Evolutionary conservation across 2,888 invertebrate species (phyloP), one percentile per base, ranked within the genome.

Genomic region (Nephrotoma guestfalica): DNA sequence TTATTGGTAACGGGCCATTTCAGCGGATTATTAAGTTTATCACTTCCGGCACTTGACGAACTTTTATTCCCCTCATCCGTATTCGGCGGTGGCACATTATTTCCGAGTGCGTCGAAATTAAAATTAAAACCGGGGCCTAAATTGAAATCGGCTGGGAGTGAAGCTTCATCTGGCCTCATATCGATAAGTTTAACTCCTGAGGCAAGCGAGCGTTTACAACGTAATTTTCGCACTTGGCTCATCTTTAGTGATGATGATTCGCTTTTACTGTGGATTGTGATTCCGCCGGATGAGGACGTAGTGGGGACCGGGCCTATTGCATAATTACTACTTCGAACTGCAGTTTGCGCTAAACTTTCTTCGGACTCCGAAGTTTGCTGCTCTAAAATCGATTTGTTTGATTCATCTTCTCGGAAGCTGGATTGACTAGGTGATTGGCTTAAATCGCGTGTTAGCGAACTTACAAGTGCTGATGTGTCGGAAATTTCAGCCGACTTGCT

Each of bases 401-500:
- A 88, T 13, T 87, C 87, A n/a, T 89, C 89, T 45, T 89, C 89
- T 83, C 88, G 89, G 11, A 88, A 86, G 86, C 89, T 89, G 42
- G 88, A 90, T 88, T 92, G 93, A 88, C 93, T 93, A 7, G 93
- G 93, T 3, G 94, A 93, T 88, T 94, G 93, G 45, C 93, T 94
- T 86, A 93, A 91, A 90, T 95, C 94, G 88, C 93, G 92, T 0
- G 94, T 93, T 57, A 94, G 90, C 88, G 94, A 94, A 90, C 94
- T 93, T 41, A 94, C 93, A 88, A 94, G 90, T 86, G 93, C 94
- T 88, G 94, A 94, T 18, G 94, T 94, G 88, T 94, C 94, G 85
- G 94, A 94, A 88, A 88, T 87, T 85, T 90, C 90, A 13, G 88
- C 88, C 0, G 89, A 89, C 85, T 88, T 88, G 5, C 87, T 88